phyloP scores from a whole-genome alignment of 2,888 invertebrate species.

The Synanthedon andrenaeformis region DNA sequence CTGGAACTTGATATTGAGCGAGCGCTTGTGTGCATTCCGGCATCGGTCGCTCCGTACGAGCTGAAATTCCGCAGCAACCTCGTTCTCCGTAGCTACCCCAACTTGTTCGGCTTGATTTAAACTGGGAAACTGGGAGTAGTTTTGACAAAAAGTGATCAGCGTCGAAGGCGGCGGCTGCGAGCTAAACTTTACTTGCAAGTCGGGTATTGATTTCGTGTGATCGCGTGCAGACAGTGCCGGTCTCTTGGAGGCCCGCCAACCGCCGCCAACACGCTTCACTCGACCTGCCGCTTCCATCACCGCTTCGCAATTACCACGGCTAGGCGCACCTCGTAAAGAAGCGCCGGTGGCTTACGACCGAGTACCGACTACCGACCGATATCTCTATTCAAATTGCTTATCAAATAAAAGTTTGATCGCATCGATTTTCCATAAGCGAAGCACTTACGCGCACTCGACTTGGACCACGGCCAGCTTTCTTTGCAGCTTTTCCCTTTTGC shows the following conservation, averaged over 20 bases:
- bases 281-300: conserved; percentile 14
- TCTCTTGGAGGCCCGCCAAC: background rate
- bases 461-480: conserved; percentile 39
- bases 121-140: no score
- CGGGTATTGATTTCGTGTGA: background rate
- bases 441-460: conserved; percentile 28
- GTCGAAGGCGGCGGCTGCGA: background rate
- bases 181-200: background rate
- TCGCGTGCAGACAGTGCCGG: background rate
- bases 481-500: conserved; percentile 14
- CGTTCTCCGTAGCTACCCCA: no score
- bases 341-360: conserved; percentile 1
- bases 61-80: no score
- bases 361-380: conserved; percentile 1
- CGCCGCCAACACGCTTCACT: background rate
- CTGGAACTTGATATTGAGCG: no score
- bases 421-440: conserved; percentile 39
- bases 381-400: conserved; percentile 41
- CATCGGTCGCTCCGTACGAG: no score
- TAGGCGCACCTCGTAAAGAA: conserved; percentile 10
- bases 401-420: conserved; percentile 55
- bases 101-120: no score
- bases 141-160: background rate
- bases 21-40: no score
- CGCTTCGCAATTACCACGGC: conserved; percentile 12